These are phyloP conservation scores for Mungos mungo DNA, from an alignment of 2,113 vertebrate species.

Conservation along the genomic window DNA sequence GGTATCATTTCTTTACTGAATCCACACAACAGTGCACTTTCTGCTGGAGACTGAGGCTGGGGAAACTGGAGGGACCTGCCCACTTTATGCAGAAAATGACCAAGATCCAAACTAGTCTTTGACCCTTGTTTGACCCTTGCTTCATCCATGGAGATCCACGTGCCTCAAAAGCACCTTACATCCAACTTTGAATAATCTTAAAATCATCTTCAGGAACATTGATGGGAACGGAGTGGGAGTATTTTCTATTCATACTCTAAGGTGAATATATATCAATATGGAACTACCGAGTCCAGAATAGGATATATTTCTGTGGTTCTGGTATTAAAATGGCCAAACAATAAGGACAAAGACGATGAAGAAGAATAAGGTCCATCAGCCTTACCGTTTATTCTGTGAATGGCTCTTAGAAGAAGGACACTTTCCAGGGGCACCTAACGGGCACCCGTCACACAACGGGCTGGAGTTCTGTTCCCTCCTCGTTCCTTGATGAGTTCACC, in stretches of 20 bases:
- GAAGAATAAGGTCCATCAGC: not conserved
- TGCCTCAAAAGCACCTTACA: not conserved
- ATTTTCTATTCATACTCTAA: not conserved
- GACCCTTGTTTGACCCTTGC: not conserved
- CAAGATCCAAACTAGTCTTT: not conserved
- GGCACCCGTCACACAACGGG: constrained; percentile 73
- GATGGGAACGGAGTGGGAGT: not conserved
- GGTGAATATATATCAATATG: not conserved
- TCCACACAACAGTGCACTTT: not conserved
- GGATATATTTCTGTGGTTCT: not conserved
- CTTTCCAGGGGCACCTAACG: not conserved
- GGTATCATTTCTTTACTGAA: not conserved
- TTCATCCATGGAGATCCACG: not conserved
- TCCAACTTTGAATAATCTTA: not conserved
- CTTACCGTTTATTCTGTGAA: not conserved
- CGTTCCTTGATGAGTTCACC: constrained; percentile 59
- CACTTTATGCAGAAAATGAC: not conserved
- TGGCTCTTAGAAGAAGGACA: not conserved
- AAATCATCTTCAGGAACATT: not conserved
- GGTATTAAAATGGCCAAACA: not conserved
- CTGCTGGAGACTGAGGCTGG: not conserved
- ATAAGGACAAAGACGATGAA: not conserved
- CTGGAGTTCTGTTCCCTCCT: constrained; percentile 84
- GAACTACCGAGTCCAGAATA: not conserved
- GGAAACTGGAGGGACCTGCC: not conserved